Base-by-base conservation (phyloP, 2,113 vertebrate genomes). In the Tylochromis polylepis region DNA sequence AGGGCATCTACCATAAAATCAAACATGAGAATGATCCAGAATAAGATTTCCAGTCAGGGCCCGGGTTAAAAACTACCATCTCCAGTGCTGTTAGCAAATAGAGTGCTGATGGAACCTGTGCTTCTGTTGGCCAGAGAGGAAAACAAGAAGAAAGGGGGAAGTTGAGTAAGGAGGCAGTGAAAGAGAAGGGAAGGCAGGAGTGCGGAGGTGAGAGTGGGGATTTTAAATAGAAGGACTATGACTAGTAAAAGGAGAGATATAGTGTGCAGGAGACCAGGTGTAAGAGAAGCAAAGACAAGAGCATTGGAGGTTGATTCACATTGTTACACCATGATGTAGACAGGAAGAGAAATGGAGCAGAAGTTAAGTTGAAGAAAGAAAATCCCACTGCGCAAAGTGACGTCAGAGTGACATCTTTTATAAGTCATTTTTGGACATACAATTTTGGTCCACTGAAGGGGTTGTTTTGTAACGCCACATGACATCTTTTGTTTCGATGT, bases 321-420 rank as follows among this genome's bases (percentile, higher is more conserved):
- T n/a, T n/a, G n/a, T n/a, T n/a, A n/a, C n/a, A n/a, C n/a, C n/a
- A n/a, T n/a, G n/a, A n/a, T n/a, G n/a, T n/a, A n/a, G n/a, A n/a
- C n/a, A n/a, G n/a, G n/a, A n/a, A n/a, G n/a, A n/a, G n/a, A n/a
- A n/a, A n/a, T 36, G 20, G 31, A 36, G 18, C 3, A 62, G 0
- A 10, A n/a, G 59, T 36, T 58, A 58, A 27, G 56, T 3, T 62
- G 31, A 62, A 62, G 31, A 36, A 36, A 62, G 31, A 62, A 18
- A 29, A n/a, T 36, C 31, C 31, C 59, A 62, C 59, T 62, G 59
- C 3, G 3, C 59, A 62, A 62, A 62, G 31, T 62, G 10, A 36
- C 0, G 0, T 36, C 59, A 36, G 0, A 18, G 34, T 62, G 0
- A n/a, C 34, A 31, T 62, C 59, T 31, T 62, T n/a, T 36, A n/a